Base-by-base conservation (phyloP, 2,113 vertebrate species). In the Periophthalmus modestus region DNA sequence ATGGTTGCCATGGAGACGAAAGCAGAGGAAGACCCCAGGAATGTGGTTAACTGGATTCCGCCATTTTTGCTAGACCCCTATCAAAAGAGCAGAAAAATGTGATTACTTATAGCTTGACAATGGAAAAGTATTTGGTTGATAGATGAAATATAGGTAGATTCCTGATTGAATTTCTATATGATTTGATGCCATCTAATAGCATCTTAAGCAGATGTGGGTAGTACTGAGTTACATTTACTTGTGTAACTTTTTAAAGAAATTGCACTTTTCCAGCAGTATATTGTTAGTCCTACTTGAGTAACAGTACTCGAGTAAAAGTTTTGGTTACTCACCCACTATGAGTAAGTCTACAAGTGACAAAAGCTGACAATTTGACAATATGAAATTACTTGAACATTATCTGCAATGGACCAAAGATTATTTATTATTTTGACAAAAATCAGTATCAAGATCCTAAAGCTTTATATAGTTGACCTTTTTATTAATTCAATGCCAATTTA, bases 1-100 rank as follows among this genome's bases (percentile, higher is more conserved):
- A 54, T 33, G 61, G 82, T 75, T 63, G 65, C 57, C 57, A 18
- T 65, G 78, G 78, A 18, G 54, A 73, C 7, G 18, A 43, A 39
- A 24, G 59, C 19, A 13, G 4, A 21, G 34, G 47, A 36, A n/a
- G 47, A 34, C 46, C 4, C 0, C 3, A 68, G 67, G 72, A 81
- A 75, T 73, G 82, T 66, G 75, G 54, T 23, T 5, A 39, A 65
- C 61, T 21, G 34, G 58, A 59, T 63, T 46, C 59, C 68, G 4
- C n/a, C 65, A 14, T 33, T 16, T 1, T 48, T 46, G 9, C 23
- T 57, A 52, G 55, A 57, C 55, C 55, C 1, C 23, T n/a, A 21
- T n/a, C 52, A 55, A 55, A 46, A 23, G n/a, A 21, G 43, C 6
- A 61, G 23, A 15, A 59, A 28, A 55, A n/a, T n/a, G 19, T 4